Evolutionary conservation across 2,888 invertebrate species (phyloP).

Genomic region (Phalera bucephala): DNA sequence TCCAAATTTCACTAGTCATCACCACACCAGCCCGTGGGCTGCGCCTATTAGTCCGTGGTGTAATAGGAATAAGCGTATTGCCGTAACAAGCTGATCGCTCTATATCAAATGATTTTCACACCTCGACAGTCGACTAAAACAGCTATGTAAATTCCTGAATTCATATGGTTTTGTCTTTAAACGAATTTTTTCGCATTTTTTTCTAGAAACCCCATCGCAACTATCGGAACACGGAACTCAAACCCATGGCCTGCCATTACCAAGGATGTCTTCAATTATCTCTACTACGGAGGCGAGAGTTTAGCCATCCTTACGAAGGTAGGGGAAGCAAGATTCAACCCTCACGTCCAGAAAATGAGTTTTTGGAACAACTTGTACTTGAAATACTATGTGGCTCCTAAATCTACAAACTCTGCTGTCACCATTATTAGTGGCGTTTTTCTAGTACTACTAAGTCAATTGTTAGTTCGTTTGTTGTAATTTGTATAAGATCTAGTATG

Average conservation of each 20-base stretch:
- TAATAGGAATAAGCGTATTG: too few relatives aligned
- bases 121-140: too few relatives aligned
- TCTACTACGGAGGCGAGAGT: conserved; percentile 38
- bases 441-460: conserved; percentile 30
- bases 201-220: conserved; percentile 18
- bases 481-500: not conserved
- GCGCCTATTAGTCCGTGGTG: too few relatives aligned
- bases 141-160: too few relatives aligned
- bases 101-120: too few relatives aligned
- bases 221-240: not conserved
- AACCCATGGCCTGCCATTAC: conserved; percentile 37
- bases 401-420: conserved; percentile 31
- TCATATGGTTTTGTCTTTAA: too few relatives aligned
- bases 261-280: conserved; percentile 27
- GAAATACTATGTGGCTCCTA: conserved; percentile 44
- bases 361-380: conserved; percentile 48
- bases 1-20: too few relatives aligned
- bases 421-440: conserved; percentile 23
- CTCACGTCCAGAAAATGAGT: conserved; percentile 43
- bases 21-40: too few relatives aligned
- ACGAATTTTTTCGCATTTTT: too few relatives aligned
- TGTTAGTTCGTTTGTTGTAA: conserved; percentile 35
- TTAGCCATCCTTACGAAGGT: conserved; percentile 8
- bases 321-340: conserved; percentile 38
- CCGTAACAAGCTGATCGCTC: too few relatives aligned